phyloP scores from a whole-genome alignment of 2,888 invertebrate species.

The Cepaea hortensis region DNA sequence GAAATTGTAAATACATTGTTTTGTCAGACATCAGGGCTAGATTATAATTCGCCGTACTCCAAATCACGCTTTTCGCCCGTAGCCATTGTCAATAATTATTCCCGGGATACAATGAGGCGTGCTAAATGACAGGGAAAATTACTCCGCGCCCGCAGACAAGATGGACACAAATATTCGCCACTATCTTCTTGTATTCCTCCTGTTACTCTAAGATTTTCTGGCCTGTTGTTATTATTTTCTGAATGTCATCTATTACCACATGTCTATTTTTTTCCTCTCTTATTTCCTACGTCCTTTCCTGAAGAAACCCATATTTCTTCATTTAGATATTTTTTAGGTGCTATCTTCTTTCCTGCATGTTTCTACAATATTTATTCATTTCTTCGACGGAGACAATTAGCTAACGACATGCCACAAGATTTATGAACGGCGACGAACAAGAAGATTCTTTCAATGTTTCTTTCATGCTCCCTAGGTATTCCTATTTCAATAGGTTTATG shows the following conservation, averaged over 20 bases:
- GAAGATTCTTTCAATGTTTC: too few relatives aligned
- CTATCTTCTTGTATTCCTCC: not conserved
- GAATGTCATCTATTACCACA: not conserved
- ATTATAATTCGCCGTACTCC: conserved; percentile 27
- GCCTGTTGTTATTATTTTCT: not conserved
- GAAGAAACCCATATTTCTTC: not conserved
- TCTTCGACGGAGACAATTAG: too few relatives aligned
- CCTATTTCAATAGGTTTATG: too few relatives aligned
- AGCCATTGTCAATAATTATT: conserved; percentile 24
- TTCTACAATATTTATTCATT: too few relatives aligned
- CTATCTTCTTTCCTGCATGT: not conserved
- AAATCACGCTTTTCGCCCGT: not conserved
- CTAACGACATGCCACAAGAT: too few relatives aligned
- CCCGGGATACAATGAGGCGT: conserved; percentile 5
- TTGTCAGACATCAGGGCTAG: not conserved
- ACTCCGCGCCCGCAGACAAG: not conserved
- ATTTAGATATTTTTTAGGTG: not conserved
- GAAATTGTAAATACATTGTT: not conserved
- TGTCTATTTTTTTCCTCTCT: not conserved
- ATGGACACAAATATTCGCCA: not conserved
- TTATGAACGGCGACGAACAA: too few relatives aligned
- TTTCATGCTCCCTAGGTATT: too few relatives aligned
- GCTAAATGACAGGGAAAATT: conserved; percentile 11
- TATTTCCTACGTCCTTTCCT: not conserved
- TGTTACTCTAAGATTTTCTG: not conserved